Evolutionary conservation across 2,113 vertebrate genomes (phyloP), one percentile per base, ranked within the genome.

Genomic region (Sinocyclocheilus grahami): DNA sequence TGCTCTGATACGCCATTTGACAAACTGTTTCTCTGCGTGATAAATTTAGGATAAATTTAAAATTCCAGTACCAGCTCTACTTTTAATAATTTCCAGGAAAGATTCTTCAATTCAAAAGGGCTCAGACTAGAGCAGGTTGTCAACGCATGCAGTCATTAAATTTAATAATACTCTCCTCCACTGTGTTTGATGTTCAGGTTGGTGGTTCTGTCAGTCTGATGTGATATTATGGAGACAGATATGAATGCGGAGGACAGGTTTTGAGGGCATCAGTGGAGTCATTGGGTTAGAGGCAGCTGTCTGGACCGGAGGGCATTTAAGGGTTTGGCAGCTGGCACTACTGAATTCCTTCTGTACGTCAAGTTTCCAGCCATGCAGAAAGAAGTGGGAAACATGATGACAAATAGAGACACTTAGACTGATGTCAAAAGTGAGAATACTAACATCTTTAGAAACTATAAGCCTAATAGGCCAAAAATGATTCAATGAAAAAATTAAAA

Each of bases 141-240:
- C 79, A 81, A 48, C 60, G n/a, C 3, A 42, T 65, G 37, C 37
- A 65, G 22, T 24, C 37, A 24, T 81, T 22, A 67, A 30, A 82
- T 82, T 10, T 82, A 67, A 82, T 82, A 67, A 81, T 65, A 16
- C 62, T 82, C 79, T 48, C 39, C 60, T 82, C n/a, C 39, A 65
- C 33, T 20, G 60, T 63, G 76, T 79, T 58, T 79, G 77, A 79
- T 60, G 53, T 79, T 33, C 77, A 76, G 74, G 74, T 51, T 76
- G 42, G n/a, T 76, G 74, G 74, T 24, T 76, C 74, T 27, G 22
- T 48, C 72, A 75, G 37, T 80, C 37, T 42, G 55, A 63, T 80
- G 53, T n/a, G 53, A 30, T 63, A 80, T 80, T 14, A 80, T n/a
- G 39, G 22, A 46, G 22, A 80, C 11, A 6, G 53, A 78, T 58